A percentile compares a stretch with the other conserved stretches of the same genome.
Conservation (phyloP, 2,113 vertebrate genomes). For the Tetrax tetrax region DNA sequence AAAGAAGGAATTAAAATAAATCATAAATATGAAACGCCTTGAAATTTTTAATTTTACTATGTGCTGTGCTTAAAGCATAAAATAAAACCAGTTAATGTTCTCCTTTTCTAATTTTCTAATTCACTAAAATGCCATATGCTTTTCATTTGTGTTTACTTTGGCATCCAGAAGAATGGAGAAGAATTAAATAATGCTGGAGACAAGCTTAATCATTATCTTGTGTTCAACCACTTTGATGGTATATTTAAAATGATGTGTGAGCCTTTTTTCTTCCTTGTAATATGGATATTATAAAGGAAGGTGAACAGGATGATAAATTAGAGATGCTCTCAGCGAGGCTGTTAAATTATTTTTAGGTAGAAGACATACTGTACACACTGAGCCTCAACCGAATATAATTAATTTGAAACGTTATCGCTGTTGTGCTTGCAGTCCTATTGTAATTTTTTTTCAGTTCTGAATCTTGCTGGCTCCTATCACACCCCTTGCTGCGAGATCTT, state of each 20-base stretch:
- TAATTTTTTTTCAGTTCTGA: neutral
- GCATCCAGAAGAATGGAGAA: slow-evolving; percentile 22
- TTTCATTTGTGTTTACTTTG: slow-evolving; percentile 63
- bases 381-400: slow-evolving; percentile 65
- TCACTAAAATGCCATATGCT: slow-evolving; percentile 51
- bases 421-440: slow-evolving; percentile 44
- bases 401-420: slow-evolving; percentile 61
- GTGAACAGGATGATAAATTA: slow-evolving; percentile 67
- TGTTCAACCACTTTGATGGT: slow-evolving; percentile 19
- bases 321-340: slow-evolving; percentile 47
- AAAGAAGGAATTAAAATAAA: slow-evolving; percentile 30
- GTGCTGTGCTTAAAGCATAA: neutral
- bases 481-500: slow-evolving; percentile 24
- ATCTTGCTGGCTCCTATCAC: slow-evolving; percentile 23
- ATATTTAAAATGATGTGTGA: slow-evolving; percentile 45
- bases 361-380: slow-evolving; percentile 69
- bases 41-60: slow-evolving; percentile 5
- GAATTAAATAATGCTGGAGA: slow-evolving; percentile 38
- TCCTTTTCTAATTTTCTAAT: slow-evolving; percentile 30
- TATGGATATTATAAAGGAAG: slow-evolving; percentile 50
- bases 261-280: slow-evolving; percentile 46
- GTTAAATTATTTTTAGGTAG: slow-evolving; percentile 72
- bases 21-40: slow-evolving; percentile 22
- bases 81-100: slow-evolving; percentile 26
- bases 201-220: slow-evolving; percentile 19